A percentile compares a stretch with the other conserved stretches of the same genome.
phyloP scores from a whole-genome alignment of 1,140 invertebrate genomes.

The Drosophila sp. region DNA sequence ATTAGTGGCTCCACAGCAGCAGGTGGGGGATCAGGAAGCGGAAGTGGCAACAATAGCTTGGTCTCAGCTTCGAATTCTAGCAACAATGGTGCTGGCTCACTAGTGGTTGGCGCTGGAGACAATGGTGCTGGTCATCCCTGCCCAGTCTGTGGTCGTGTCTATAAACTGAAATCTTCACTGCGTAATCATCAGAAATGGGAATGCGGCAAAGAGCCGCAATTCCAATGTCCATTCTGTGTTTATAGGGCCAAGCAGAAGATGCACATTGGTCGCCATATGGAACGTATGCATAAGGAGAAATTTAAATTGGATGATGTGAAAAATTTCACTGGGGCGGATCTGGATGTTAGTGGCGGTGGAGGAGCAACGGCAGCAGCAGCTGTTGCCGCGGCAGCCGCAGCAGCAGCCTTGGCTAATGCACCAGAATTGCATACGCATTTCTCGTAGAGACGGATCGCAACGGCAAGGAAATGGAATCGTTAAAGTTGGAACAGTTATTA shows the following conservation, averaged over 20 bases:
- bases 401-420: conserved; percentile 55
- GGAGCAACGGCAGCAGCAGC: conserved; percentile 45
- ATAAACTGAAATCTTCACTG: conserved; percentile 92
- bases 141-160: conserved; percentile 91
- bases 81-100: conserved; percentile 30
- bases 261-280: conserved; percentile 93
- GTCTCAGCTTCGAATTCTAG: conserved; percentile 28
- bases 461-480: conserved; percentile 24
- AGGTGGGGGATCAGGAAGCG: conserved; percentile 15
- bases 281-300: conserved; percentile 92
- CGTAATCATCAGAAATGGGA: conserved; percentile 95
- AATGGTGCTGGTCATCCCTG: conserved; percentile 86
- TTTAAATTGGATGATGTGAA: conserved; percentile 82
- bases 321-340: conserved; percentile 46
- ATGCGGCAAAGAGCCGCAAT: conserved; percentile 92
- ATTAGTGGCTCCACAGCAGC: conserved; percentile 62
- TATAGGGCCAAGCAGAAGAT: conserved; percentile 93
- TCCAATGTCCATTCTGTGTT: conserved; percentile 91
- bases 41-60: conserved; percentile 23
- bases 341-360: conserved; percentile 39
- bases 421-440: conserved; percentile 75
- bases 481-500: conserved; percentile 60
- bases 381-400: conserved; percentile 56
- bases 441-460: conserved; percentile 45
- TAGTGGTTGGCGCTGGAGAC: conserved; percentile 49